Evolutionary conservation across 1,140 invertebrate genomes (phyloP).

Genomic region (Dufourea novaeangliae): DNA sequence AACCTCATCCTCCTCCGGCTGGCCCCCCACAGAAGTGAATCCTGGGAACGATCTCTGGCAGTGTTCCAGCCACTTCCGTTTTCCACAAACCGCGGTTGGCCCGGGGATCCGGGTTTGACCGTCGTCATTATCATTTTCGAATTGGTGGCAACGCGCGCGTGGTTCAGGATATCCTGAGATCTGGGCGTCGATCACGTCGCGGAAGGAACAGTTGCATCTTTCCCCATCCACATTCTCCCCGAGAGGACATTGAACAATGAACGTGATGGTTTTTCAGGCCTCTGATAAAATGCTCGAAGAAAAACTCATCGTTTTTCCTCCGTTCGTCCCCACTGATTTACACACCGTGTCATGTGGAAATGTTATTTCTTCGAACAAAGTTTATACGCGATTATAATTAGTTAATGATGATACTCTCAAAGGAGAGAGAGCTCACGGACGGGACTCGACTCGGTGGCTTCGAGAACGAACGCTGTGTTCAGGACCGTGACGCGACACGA

Average conservation of each 20-base stretch:
- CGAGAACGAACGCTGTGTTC: not conserved
- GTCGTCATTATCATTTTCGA: conserved; percentile 55
- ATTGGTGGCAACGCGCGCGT: conserved; percentile 11
- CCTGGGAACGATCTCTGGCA: conserved; percentile 54
- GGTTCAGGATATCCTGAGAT: conserved; percentile 34
- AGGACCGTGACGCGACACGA: not conserved
- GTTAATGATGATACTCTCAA: not conserved
- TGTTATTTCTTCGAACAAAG: too few relatives aligned
- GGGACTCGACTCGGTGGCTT: not conserved
- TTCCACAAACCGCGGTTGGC: not conserved
- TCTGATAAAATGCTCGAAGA: not conserved
- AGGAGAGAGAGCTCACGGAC: not conserved
- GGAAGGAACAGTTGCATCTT: conserved; percentile 16
- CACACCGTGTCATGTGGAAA: too few relatives aligned
- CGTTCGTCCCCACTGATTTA: too few relatives aligned
- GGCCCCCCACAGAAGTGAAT: conserved; percentile 4
- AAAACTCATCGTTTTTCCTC: not conserved
- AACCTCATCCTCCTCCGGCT: not conserved
- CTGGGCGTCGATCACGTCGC: not conserved
- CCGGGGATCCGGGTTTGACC: conserved; percentile 19
- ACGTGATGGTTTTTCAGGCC: not conserved
- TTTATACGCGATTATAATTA: too few relatives aligned
- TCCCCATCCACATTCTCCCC: conserved; percentile 1
- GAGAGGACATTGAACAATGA: conserved; percentile 8
- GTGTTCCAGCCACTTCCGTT: conserved; percentile 35